A percentile compares a stretch with the other conserved stretches of the same genome.
These are phyloP conservation scores for Norana najaformis DNA, from an alignment of 2,888 invertebrate species.

Conservation along the genomic window DNA sequence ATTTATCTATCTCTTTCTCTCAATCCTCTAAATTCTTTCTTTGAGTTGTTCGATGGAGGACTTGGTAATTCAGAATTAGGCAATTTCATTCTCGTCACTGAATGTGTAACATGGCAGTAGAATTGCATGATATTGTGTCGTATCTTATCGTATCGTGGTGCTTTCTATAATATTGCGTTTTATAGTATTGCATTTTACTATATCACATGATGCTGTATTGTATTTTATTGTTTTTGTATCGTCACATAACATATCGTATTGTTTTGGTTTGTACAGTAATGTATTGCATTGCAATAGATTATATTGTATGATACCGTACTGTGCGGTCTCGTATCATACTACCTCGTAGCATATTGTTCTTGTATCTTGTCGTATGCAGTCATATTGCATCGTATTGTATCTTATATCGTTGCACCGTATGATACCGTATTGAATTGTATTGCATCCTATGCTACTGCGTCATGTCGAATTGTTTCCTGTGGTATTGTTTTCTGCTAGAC, in stretches of 20 bases:
- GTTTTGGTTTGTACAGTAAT: neutral
- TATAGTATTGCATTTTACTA: neutral
- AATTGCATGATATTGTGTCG: too few relatives aligned
- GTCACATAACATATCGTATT: neutral
- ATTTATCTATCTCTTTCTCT: too few relatives aligned
- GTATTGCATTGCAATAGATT: neutral
- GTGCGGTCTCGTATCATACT: neutral
- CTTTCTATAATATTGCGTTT: too few relatives aligned
- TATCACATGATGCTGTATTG: neutral
- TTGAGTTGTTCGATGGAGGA: neutral
- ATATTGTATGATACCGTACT: neutral
- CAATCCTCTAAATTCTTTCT: neutral
- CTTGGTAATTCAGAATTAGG: neutral
- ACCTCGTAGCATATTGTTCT: neutral
- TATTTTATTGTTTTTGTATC: too few relatives aligned
- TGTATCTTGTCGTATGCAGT: neutral
- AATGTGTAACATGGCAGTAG: too few relatives aligned
- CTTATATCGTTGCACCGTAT: too few relatives aligned
- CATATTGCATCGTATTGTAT: neutral
- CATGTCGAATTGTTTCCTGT: neutral
- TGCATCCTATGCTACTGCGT: neutral
- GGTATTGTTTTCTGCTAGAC: constrained; percentile 45
- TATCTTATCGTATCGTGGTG: too few relatives aligned
- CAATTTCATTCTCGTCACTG: neutral
- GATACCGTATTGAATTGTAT: neutral